phyloP scores from a whole-genome alignment of 2,797 vertebrate species.

The Smutsia temminckii region DNA sequence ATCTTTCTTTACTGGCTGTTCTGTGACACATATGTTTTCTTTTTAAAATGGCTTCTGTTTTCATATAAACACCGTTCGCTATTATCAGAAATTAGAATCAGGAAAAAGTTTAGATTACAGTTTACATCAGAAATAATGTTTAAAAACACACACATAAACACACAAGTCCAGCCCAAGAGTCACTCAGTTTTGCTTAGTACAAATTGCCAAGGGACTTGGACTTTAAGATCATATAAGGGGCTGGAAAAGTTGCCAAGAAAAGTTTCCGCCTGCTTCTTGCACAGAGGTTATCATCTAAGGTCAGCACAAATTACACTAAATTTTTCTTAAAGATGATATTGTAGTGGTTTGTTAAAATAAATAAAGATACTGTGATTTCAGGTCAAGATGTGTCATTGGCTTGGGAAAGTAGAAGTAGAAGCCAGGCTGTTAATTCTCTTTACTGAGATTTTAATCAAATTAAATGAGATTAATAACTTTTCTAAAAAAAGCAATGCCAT shows the following conservation, averaged over 20 bases:
- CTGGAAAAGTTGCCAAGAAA: not conserved
- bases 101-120: not conserved
- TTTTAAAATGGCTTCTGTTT: conserved; percentile 44
- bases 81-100: not conserved
- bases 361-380: not conserved
- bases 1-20: not conserved
- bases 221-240: not conserved
- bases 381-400: not conserved
- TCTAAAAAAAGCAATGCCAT: not conserved
- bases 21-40: not conserved
- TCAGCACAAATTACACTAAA: not conserved
- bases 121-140: conserved; percentile 23
- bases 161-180: not conserved
- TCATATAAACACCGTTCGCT: not conserved
- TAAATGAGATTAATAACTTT: not conserved
- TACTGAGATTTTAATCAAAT: not conserved
- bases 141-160: not conserved
- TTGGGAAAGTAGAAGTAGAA: conserved; percentile 20
- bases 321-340: not conserved
- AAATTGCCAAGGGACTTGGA: not conserved
- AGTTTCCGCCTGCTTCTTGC: not conserved
- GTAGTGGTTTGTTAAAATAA: conserved; percentile 29
- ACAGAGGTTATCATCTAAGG: not conserved
- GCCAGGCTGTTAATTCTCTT: not conserved
- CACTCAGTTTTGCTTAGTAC: not conserved